A percentile compares a stretch with the other conserved stretches of the same genome.
Evolutionary conservation across 2,888 invertebrate genomes (phyloP).

Genomic region (Arrhopalites spinosus): DNA sequence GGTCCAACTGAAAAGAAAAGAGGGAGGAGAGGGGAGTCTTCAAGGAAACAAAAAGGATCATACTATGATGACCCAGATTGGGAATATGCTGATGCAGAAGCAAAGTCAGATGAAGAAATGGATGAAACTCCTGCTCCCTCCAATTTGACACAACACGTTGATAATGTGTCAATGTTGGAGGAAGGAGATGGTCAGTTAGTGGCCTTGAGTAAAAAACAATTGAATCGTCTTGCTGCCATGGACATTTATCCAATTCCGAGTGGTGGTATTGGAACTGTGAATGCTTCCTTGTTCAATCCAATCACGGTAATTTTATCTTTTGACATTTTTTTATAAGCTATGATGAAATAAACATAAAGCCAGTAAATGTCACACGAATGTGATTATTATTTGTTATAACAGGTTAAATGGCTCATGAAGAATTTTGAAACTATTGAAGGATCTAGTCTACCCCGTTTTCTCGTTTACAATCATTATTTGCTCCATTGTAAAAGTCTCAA

Average conservation of each 20-base stretch:
- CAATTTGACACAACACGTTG: neutral
- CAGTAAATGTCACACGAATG: too few relatives aligned
- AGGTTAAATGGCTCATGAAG: conserved; percentile 65
- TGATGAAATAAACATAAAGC: neutral
- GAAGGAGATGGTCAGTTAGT: conserved; percentile 15
- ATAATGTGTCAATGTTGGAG: neutral
- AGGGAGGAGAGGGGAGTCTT: neutral
- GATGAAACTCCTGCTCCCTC: neutral
- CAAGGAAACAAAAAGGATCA: neutral
- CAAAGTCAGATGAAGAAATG: neutral
- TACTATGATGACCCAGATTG: conserved; percentile 11
- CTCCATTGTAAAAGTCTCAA: conserved; percentile 92
- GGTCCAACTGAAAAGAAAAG: neutral
- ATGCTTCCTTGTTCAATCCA: conserved; percentile 36
- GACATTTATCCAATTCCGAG: conserved; percentile 36
- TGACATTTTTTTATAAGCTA: neutral
- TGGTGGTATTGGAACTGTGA: conserved; percentile 36
- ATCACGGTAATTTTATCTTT: conserved; percentile 20
- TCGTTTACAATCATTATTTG: conserved; percentile 92
- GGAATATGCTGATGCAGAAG: neutral
- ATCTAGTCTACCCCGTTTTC: conserved; percentile 66
- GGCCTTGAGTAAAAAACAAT: conserved; percentile 32
- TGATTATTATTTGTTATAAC: too few relatives aligned
- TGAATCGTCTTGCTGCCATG: conserved; percentile 36
- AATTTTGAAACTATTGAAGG: conserved; percentile 69